Base-by-base conservation (phyloP, 92 coral and sea anemone genomes). In the Metridium senile region DNA sequence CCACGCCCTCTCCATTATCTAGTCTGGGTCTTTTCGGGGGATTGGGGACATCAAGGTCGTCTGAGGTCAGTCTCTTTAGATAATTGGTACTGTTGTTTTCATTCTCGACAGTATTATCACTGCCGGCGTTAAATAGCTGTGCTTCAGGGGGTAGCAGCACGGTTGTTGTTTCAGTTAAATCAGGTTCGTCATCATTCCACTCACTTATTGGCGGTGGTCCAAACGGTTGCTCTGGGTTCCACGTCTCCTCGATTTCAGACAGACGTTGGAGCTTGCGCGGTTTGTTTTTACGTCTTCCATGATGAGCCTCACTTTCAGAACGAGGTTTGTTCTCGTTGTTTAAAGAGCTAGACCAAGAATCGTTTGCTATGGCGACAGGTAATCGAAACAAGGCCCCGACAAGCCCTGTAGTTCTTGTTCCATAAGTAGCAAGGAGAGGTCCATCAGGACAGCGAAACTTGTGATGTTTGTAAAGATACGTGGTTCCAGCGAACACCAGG, bases 371-470 rank as follows among this genome's bases (percentile, higher is more conserved):
- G 19, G 65, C 76, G 27, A 79, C 84, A 25, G 84, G 84, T 33
- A 79, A 47, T 17, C 76, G 84, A 23, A 79, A 79, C 69, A 79
- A 58, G 46, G 84, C 84, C 18, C 84, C 84, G 16, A 79, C 84
- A 20, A 79, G 84, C 11, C 84, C 84, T 22, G 84, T 79, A 2
- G 84, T 70, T 2, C 84, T 56, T 0, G 84, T 68, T n/a, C 84
- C 84, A 35, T 79, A 79, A 0, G 84, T 79, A n/a, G 68, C 16
- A 13, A 21, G 58, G 26, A 79, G 77, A 26, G 84, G 84, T 23
- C 84, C 84, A 26, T 34, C 76, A 8, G 76, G 70, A 21, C 85
- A 81, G 27, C 85, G 85, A 39, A 71, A 81, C 46, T 72, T 81
- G 54, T 81, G 72, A 69, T 81, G 85, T 70, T 81, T 81, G 79